A percentile compares a stretch with the other conserved stretches of the same genome.
Conservation (phyloP, 2,797 vertebrate genomes). For the Eutrigla gurnardus region DNA sequence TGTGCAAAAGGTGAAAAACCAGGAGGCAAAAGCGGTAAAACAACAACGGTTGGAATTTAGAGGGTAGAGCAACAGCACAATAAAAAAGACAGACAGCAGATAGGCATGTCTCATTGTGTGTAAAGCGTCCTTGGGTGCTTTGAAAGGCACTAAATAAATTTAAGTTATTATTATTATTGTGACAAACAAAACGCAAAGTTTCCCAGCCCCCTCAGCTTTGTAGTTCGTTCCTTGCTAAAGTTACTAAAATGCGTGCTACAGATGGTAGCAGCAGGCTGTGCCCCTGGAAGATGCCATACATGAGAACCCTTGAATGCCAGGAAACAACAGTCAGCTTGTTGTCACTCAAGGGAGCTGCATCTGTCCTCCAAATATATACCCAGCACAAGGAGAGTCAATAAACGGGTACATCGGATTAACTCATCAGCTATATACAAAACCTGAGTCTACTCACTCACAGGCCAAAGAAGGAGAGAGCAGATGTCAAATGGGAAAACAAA, state of each 20-base stretch:
- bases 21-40: background rate
- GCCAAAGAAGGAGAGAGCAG: background rate
- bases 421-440: background rate
- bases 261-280: slow-evolving; percentile 18
- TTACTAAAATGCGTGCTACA: slow-evolving; percentile 20
- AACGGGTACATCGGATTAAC: slow-evolving; percentile 3
- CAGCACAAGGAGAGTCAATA: slow-evolving; percentile 22
- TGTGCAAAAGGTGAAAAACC: background rate
- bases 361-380: slow-evolving; percentile 32
- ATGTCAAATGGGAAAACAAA: background rate
- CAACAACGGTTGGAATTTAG: background rate
- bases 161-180: background rate
- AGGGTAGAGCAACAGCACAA: background rate
- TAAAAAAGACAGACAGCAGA: background rate
- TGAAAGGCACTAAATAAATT: too few relatives aligned
- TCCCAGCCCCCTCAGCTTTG: background rate
- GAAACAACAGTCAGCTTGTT: slow-evolving; percentile 37
- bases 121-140: too few relatives aligned
- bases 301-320: slow-evolving; percentile 19
- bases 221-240: slow-evolving; percentile 10
- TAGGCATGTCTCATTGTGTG: background rate
- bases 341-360: slow-evolving; percentile 10
- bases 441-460: background rate
- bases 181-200: background rate
- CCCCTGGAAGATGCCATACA: slow-evolving; percentile 16